These are phyloP conservation scores for Prietella phreatophila DNA, from an alignment of 2,113 vertebrate genomes.

Conservation along the genomic window DNA sequence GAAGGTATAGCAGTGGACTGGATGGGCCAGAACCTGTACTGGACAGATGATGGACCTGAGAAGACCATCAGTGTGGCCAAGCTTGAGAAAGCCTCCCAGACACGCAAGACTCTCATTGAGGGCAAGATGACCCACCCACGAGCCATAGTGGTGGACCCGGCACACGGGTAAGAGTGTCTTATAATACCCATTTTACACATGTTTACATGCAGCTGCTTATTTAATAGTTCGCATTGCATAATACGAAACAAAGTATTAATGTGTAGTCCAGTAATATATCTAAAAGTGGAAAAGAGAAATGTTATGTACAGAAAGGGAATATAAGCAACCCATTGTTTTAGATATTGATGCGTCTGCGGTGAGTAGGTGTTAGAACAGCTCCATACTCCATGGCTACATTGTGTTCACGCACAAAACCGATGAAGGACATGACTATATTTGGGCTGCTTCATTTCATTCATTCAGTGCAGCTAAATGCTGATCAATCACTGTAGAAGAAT, in stretches of 20 bases:
- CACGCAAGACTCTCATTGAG: slow-evolving; percentile 88
- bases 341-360: not conserved
- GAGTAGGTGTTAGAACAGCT: not conserved
- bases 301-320: not conserved
- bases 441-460: not conserved
- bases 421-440: not conserved
- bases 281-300: not conserved
- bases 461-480: not conserved
- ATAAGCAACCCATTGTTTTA: not conserved
- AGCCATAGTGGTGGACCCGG: slow-evolving; percentile 92
- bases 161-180: slow-evolving; percentile 79
- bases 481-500: too few relatives aligned
- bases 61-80: slow-evolving; percentile 95
- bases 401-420: not conserved
- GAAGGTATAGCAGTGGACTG: slow-evolving; percentile 96
- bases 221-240: not conserved
- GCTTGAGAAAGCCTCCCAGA: slow-evolving; percentile 92
- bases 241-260: not conserved
- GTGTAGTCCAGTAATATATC: not conserved
- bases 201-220: not conserved
- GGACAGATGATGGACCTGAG: slow-evolving; percentile 95
- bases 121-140: slow-evolving; percentile 96
- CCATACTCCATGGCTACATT: not conserved
- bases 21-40: slow-evolving; percentile 97
- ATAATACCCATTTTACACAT: not conserved